These are phyloP conservation scores for Sisyra nigra DNA, from an alignment of 2,888 invertebrate genomes.

Conservation along the genomic window DNA sequence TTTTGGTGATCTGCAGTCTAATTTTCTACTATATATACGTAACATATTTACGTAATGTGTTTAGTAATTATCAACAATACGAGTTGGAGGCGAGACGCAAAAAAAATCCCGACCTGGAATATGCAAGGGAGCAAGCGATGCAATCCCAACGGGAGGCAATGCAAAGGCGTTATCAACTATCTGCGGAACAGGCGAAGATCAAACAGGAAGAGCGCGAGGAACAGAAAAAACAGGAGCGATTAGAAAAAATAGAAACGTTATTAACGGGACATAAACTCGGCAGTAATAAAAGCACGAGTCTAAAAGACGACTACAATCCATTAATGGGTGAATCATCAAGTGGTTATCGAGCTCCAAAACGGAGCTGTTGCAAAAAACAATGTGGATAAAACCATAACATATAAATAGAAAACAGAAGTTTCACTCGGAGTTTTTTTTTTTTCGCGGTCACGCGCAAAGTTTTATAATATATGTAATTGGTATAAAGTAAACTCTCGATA, in stretches of 20 bases:
- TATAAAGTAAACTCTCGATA: too few relatives aligned
- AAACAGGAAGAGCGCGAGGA: constrained; percentile 24
- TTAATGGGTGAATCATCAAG: constrained; percentile 22
- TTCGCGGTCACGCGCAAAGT: background rate
- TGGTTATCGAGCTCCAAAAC: constrained; percentile 22
- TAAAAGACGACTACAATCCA: constrained; percentile 23
- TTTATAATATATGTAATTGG: background rate
- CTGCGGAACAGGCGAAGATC: constrained; percentile 20
- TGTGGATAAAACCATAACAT: constrained; percentile 18
- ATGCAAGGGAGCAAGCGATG: constrained; percentile 21
- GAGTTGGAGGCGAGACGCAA: constrained; percentile 30
- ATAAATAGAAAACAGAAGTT: background rate
- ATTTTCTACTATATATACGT: background rate
- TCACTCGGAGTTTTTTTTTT: background rate
- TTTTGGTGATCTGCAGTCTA: background rate
- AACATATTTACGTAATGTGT: background rate
- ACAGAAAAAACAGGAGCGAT: constrained; percentile 18
- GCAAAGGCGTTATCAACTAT: constrained; percentile 26
- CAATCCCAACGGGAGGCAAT: constrained; percentile 24
- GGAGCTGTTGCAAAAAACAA: constrained; percentile 24
- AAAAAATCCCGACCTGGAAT: constrained; percentile 29
- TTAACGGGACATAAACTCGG: constrained; percentile 19
- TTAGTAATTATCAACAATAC: constrained; percentile 13
- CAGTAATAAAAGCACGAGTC: constrained; percentile 7
- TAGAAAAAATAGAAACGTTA: constrained; percentile 14